These are phyloP conservation scores for Calliphora vomitoria DNA, from an alignment of 2,888 invertebrate genomes.

Conservation along the genomic window DNA sequence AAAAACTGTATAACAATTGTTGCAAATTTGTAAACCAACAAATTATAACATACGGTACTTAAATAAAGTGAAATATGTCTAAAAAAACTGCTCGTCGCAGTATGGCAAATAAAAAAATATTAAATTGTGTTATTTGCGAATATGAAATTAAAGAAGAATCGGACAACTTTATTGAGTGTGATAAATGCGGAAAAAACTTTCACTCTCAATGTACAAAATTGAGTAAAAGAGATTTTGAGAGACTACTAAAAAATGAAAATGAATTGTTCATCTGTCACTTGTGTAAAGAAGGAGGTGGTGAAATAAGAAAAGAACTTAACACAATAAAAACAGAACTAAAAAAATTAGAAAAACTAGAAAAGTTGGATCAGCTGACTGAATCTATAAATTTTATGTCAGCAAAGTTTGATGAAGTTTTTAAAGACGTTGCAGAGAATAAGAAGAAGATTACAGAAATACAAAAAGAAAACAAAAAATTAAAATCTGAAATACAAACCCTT, in stretches of 20 bases:
- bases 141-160: background rate
- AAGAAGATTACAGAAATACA: too few species aligned
- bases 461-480: too few species aligned
- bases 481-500: too few species aligned
- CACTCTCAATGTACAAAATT: background rate
- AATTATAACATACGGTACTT: too few species aligned
- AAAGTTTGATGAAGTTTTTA: slow-evolving; percentile 30
- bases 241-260: background rate
- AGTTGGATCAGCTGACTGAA: background rate
- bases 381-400: slow-evolving; percentile 30
- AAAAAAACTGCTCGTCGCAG: too few species aligned
- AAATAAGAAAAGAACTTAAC: background rate
- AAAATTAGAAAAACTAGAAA: slow-evolving; percentile 9
- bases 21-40: too few species aligned
- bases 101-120: too few species aligned
- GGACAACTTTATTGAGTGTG: background rate
- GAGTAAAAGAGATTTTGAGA: background rate
- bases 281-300: background rate
- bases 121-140: too few species aligned
- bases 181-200: background rate
- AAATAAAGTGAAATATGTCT: too few species aligned
- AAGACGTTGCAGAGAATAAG: background rate
- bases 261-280: background rate
- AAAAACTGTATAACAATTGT: too few species aligned
- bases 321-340: background rate